Conservation (phyloP, 2,888 invertebrate genomes). For the Ophion obscuratus region DNA sequence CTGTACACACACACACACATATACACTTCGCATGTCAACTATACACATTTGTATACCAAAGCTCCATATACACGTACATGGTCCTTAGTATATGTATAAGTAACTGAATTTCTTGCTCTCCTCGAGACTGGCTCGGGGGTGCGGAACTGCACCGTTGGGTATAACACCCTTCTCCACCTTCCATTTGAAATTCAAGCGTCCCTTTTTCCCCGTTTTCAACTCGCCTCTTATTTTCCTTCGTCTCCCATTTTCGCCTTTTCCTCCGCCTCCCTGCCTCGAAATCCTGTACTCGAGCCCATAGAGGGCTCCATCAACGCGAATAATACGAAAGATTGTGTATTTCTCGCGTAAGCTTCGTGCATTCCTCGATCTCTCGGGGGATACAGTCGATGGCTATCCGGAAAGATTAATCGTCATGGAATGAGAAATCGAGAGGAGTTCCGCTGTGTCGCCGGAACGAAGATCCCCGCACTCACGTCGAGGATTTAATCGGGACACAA, state of each 20-base stretch:
- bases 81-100: constrained; percentile 16
- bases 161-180: constrained; percentile 39
- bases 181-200: constrained; percentile 54
- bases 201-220: constrained; percentile 38
- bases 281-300: neutral
- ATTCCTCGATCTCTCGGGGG: constrained; percentile 5
- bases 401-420: neutral
- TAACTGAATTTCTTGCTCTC: constrained; percentile 47
- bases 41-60: constrained; percentile 4
- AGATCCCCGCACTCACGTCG: neutral
- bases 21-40: neutral
- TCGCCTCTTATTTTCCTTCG: constrained; percentile 32
- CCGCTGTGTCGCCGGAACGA: neutral
- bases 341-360: constrained; percentile 5
- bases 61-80: constrained; percentile 7
- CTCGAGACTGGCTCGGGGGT: constrained; percentile 35
- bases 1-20: constrained; percentile 3
- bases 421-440: neutral
- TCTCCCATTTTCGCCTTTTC: constrained; percentile 12
- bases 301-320: constrained; percentile 27
- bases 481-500: neutral
- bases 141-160: constrained; percentile 63
- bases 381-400: neutral
- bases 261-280: neutral
- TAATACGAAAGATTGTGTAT: constrained; percentile 24